Percentiles rank a stretch among this genome's conserved stretches.
Evolutionary conservation across 1,140 invertebrate species (phyloP).

Genomic region (Trachymyrmex cornetzi): DNA sequence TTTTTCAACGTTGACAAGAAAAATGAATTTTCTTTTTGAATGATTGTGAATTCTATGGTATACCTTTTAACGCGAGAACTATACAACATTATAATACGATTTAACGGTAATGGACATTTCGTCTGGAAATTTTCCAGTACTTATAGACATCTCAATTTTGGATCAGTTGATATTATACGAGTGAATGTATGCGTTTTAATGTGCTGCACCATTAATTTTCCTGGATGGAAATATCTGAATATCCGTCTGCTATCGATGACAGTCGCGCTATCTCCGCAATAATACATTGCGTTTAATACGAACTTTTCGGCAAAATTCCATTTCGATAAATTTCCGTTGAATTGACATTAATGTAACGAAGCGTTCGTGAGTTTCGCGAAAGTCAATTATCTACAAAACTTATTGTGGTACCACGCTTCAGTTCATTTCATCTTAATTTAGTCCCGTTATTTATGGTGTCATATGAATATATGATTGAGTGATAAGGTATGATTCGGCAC

Average conservation of each 20-base stretch:
- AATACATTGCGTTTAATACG: slow-evolving; percentile 39
- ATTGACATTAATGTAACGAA: slow-evolving; percentile 19
- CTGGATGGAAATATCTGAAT: slow-evolving; percentile 29
- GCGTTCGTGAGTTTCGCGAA: background rate
- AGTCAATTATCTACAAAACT: slow-evolving; percentile 34
- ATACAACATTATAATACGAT: slow-evolving; percentile 19
- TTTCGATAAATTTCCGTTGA: background rate
- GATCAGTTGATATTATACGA: slow-evolving; percentile 27
- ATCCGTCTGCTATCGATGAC: slow-evolving; percentile 33
- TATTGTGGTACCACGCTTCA: background rate
- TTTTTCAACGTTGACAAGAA: background rate
- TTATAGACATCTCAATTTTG: slow-evolving; percentile 47
- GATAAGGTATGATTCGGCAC: slow-evolving; percentile 10
- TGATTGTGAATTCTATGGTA: background rate
- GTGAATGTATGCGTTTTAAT: background rate
- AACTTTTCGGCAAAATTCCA: slow-evolving; percentile 29
- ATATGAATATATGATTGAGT: background rate
- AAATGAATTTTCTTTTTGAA: background rate
- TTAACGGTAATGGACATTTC: slow-evolving; percentile 29
- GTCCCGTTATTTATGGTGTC: background rate
- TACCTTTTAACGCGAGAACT: background rate
- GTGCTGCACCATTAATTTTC: slow-evolving; percentile 8
- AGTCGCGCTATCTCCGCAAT: slow-evolving; percentile 27
- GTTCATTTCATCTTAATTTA: background rate
- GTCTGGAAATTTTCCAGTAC: slow-evolving; percentile 22